phyloP scores from a whole-genome alignment of 2,797 vertebrate genomes.

The Geotrypetes seraphini region DNA sequence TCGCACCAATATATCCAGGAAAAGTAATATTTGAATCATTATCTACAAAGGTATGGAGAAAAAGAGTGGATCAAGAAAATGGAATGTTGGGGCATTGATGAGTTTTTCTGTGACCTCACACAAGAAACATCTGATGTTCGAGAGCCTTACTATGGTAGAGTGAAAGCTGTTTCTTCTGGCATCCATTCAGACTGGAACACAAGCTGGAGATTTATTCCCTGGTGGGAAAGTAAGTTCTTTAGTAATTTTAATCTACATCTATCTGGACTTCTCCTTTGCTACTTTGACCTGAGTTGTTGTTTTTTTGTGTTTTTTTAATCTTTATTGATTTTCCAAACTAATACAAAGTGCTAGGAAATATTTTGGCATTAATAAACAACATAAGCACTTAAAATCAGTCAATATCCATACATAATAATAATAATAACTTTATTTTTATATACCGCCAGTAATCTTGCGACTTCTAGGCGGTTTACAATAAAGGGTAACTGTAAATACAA shows the following conservation, averaged over 20 bases:
- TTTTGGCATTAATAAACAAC: too few relatives aligned
- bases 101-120: constrained; percentile 69
- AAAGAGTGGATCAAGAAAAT: constrained; percentile 55
- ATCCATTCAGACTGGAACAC: constrained; percentile 58
- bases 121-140: constrained; percentile 52
- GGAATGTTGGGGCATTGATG: constrained; percentile 58
- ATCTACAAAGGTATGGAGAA: constrained; percentile 65
- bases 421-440: too few relatives aligned
- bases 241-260: not conserved
- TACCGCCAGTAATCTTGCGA: too few relatives aligned
- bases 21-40: not conserved
- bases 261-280: too few relatives aligned
- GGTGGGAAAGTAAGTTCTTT: constrained; percentile 68
- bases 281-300: too few relatives aligned
- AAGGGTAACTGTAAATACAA: too few relatives aligned
- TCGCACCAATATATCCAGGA: not conserved
- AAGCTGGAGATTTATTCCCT: constrained; percentile 68
- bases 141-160: constrained; percentile 76
- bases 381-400: too few relatives aligned
- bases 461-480: too few relatives aligned
- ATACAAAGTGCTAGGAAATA: too few relatives aligned
- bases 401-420: too few relatives aligned
- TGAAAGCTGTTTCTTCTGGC: constrained; percentile 30
- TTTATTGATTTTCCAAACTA: too few relatives aligned
- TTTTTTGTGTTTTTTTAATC: too few relatives aligned